Percentiles rank a stretch among this genome's conserved stretches.
These are phyloP conservation scores for Anastrepha obliqua DNA, from an alignment of 1,140 invertebrate species.

Conservation along the genomic window DNA sequence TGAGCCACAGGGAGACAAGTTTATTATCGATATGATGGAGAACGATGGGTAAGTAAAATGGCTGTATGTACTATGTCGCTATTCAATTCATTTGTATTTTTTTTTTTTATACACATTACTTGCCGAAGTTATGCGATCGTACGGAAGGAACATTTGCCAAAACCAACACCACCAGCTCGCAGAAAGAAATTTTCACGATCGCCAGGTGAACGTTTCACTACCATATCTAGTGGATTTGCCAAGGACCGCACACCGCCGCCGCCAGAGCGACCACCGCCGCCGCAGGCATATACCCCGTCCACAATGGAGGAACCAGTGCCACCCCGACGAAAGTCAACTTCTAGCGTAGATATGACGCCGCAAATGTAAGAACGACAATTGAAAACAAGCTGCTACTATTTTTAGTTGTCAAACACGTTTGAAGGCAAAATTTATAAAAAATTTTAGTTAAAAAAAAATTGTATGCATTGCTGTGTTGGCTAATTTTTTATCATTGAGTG, in stretches of 20 bases:
- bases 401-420: constrained; percentile 14
- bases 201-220: constrained; percentile 76
- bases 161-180: constrained; percentile 77
- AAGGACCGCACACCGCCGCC: constrained; percentile 70
- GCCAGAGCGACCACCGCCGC: constrained; percentile 66
- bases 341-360: constrained; percentile 64
- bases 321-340: constrained; percentile 62
- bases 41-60: constrained; percentile 74
- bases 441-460: not conserved
- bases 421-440: not conserved
- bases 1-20: constrained; percentile 64
- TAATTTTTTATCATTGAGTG: not conserved
- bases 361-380: constrained; percentile 56
- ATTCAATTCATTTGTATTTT: constrained; percentile 13
- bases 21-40: constrained; percentile 75
- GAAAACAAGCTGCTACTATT: not conserved
- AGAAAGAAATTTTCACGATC: constrained; percentile 75
- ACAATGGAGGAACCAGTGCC: constrained; percentile 63
- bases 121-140: constrained; percentile 69
- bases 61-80: not conserved
- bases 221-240: constrained; percentile 75
- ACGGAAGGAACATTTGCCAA: constrained; percentile 76
- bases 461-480: not conserved
- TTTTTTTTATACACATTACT: not conserved
- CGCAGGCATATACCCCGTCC: constrained; percentile 64